Conservation (phyloP, 2,888 invertebrate species). For the Pelosia muscerda region DNA sequence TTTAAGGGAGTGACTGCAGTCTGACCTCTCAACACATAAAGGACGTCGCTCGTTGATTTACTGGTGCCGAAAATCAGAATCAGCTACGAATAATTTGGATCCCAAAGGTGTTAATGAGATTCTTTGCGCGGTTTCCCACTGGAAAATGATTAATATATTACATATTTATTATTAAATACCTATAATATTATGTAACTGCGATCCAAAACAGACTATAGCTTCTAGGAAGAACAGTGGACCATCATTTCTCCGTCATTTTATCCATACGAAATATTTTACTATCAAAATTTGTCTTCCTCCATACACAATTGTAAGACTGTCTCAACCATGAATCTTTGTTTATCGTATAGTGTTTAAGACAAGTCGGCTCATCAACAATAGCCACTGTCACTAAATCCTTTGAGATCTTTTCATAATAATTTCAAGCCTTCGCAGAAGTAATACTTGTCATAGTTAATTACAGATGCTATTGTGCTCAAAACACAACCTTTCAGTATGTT, state of each 20-base stretch:
- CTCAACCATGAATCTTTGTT: not conserved
- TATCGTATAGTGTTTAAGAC: not conserved
- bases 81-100: too few relatives aligned
- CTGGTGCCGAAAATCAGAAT: too few relatives aligned
- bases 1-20: too few relatives aligned
- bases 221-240: not conserved
- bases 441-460: constrained; percentile 51
- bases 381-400: constrained; percentile 6
- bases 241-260: not conserved
- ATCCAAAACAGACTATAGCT: not conserved
- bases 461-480: constrained; percentile 37
- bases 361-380: constrained; percentile 3
- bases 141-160: too few relatives aligned
- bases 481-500: constrained; percentile 36
- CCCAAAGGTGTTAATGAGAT: too few relatives aligned
- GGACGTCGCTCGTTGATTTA: too few relatives aligned
- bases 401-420: constrained; percentile 9
- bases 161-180: too few relatives aligned
- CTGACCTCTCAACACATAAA: too few relatives aligned
- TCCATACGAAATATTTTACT: not conserved
- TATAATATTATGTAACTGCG: not conserved
- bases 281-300: not conserved
- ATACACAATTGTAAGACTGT: not conserved
- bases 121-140: too few relatives aligned
- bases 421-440: constrained; percentile 25